These are phyloP conservation scores for Podarcis cretensis DNA, from an alignment of 2,113 vertebrate species.

Conservation along the genomic window DNA sequence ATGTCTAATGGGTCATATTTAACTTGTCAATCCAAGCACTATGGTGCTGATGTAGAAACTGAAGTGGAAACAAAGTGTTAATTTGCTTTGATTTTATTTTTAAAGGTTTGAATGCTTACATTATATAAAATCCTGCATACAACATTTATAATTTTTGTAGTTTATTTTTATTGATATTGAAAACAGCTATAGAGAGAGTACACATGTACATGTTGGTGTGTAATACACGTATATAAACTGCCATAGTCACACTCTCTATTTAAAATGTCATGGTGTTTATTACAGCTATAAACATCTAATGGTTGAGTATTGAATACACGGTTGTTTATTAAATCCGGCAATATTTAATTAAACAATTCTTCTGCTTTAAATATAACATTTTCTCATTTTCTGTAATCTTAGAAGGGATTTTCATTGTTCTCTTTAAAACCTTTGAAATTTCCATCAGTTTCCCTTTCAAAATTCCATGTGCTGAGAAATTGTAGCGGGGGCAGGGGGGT, in stretches of 20 bases:
- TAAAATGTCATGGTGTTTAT: conserved; percentile 56
- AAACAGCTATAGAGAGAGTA: neutral
- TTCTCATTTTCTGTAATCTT: conserved; percentile 22
- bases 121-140: neutral
- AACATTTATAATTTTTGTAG: neutral
- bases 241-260: conserved; percentile 30
- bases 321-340: conserved; percentile 51
- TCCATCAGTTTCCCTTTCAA: conserved; percentile 16
- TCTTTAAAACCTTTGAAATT: conserved; percentile 38
- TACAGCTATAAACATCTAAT: conserved; percentile 67
- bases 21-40: neutral
- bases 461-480: neutral
- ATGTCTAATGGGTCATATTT: neutral
- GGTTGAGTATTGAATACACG: conserved; percentile 62
- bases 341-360: conserved; percentile 68
- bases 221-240: neutral
- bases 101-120: conserved; percentile 16
- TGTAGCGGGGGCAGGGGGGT: neutral
- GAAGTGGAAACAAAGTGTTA: neutral
- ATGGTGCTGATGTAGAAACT: neutral
- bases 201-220: neutral
- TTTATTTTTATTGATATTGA: conserved; percentile 19
- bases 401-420: conserved; percentile 15
- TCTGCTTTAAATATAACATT: conserved; percentile 44
- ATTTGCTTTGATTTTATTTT: neutral